Conservation (phyloP, 2,113 vertebrate species). For the Dipodomys ordii region DNA sequence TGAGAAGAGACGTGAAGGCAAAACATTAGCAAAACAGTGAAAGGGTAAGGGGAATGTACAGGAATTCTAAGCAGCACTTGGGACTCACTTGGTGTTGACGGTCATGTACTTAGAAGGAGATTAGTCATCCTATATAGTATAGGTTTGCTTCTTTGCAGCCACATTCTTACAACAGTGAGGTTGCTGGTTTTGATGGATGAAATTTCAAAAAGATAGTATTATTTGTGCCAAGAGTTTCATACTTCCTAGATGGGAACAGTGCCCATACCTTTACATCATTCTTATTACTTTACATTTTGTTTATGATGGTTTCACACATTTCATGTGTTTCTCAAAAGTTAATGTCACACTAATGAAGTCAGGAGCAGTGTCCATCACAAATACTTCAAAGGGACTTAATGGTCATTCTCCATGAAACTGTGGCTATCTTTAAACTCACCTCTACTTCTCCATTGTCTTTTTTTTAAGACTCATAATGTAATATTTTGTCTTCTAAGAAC, state of each 20-base stretch:
- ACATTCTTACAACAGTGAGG: neutral
- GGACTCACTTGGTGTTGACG: neutral
- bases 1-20: neutral
- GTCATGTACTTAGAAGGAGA: neutral
- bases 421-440: neutral
- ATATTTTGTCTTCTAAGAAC: constrained; percentile 3
- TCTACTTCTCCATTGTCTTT: neutral
- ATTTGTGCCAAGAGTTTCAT: neutral
- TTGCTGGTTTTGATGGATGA: neutral
- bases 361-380: neutral
- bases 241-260: neutral
- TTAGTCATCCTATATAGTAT: neutral
- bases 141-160: too few species aligned
- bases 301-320: neutral
- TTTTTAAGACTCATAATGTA: neutral
- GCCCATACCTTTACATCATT: neutral
- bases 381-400: neutral
- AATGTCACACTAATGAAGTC: neutral
- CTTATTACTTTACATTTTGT: neutral
- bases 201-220: neutral
- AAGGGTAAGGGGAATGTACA: neutral
- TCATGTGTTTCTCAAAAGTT: constrained; percentile 16
- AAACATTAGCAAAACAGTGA: neutral
- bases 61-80: neutral
- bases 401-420: neutral